Evolutionary conservation across 2,888 invertebrate species (phyloP).

Genomic region (Epistrophe grossulariae): DNA sequence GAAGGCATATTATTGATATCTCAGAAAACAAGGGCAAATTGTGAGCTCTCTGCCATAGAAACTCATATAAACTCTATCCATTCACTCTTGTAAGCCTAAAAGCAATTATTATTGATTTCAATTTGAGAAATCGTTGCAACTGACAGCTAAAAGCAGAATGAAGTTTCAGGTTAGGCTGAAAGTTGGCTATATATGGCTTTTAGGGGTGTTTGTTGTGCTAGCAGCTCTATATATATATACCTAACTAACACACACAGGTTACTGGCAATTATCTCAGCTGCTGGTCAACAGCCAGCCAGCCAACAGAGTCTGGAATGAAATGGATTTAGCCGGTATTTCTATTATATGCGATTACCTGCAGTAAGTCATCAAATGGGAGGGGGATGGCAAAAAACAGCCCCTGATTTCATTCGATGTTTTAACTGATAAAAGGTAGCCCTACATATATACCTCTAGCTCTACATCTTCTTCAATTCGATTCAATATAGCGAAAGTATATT

Average conservation of each 20-base stretch:
- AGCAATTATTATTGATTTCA: slow-evolving; percentile 64
- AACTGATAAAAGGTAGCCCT: slow-evolving; percentile 21
- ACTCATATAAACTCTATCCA: not conserved
- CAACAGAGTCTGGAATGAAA: slow-evolving; percentile 17
- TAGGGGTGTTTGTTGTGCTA: not conserved
- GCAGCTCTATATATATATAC: not conserved
- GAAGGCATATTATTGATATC: slow-evolving; percentile 15
- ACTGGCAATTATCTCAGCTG: slow-evolving; percentile 56
- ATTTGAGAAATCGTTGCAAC: slow-evolving; percentile 43
- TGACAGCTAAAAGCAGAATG: slow-evolving; percentile 29
- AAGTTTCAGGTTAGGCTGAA: not conserved
- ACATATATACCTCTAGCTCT: not conserved
- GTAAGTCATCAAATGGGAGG: slow-evolving; percentile 17
- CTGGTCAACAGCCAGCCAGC: slow-evolving; percentile 14
- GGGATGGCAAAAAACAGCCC: not conserved
- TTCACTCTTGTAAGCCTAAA: slow-evolving; percentile 14
- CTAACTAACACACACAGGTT: slow-evolving; percentile 27
- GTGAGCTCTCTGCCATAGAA: slow-evolving; percentile 5
- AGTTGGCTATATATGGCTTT: not conserved
- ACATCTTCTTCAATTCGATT: slow-evolving; percentile 26
- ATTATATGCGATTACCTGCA: slow-evolving; percentile 50
- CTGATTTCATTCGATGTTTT: slow-evolving; percentile 8
- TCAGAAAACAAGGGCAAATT: slow-evolving; percentile 19
- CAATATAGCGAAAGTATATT: slow-evolving; percentile 31
- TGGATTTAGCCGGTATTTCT: slow-evolving; percentile 14